Evolutionary conservation across 2,113 vertebrate species (phyloP).

Genomic region (Eleginops maclovinus): DNA sequence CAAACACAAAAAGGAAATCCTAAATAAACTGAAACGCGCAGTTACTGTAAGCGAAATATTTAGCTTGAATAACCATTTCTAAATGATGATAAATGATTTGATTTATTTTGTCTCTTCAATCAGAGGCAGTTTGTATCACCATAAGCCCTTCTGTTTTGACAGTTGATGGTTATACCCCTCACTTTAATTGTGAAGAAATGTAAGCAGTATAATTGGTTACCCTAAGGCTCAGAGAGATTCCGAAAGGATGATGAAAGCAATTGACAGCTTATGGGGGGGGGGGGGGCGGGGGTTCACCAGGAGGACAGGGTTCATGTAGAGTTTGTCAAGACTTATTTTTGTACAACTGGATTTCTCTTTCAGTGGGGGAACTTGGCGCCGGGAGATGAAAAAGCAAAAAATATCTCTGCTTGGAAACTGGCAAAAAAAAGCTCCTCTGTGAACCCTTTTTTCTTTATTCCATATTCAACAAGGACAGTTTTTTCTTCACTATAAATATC

Average conservation of each 20-base stretch:
- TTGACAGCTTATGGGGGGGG: slow-evolving; percentile 50
- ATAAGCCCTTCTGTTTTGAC: slow-evolving; percentile 24
- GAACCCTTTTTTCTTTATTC: slow-evolving; percentile 14
- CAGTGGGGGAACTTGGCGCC: slow-evolving; percentile 22
- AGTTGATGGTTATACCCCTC: slow-evolving; percentile 13
- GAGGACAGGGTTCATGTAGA: slow-evolving; percentile 62
- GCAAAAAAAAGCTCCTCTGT: slow-evolving; percentile 5
- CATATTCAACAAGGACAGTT: slow-evolving; percentile 9
- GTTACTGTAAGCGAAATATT: no score
- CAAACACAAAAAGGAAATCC: neutral
- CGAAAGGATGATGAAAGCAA: slow-evolving; percentile 62
- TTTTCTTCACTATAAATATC: neutral
- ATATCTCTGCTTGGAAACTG: slow-evolving; percentile 1
- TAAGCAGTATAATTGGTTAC: slow-evolving; percentile 48
- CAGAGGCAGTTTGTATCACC: neutral
- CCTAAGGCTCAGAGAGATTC: slow-evolving; percentile 42
- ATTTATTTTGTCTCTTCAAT: slow-evolving; percentile 1
- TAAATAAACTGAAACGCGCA: neutral
- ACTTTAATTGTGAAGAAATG: slow-evolving; percentile 39
- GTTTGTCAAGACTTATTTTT: slow-evolving; percentile 35
- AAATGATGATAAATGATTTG: neutral
- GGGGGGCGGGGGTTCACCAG: slow-evolving; percentile 32
- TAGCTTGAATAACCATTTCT: neutral
- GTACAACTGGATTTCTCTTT: slow-evolving; percentile 8
- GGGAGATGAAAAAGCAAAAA: slow-evolving; percentile 28